A percentile compares a stretch with the other conserved stretches of the same genome.
Evolutionary conservation across 2,888 invertebrate genomes (phyloP).

Genomic region (Caprella mutica): DNA sequence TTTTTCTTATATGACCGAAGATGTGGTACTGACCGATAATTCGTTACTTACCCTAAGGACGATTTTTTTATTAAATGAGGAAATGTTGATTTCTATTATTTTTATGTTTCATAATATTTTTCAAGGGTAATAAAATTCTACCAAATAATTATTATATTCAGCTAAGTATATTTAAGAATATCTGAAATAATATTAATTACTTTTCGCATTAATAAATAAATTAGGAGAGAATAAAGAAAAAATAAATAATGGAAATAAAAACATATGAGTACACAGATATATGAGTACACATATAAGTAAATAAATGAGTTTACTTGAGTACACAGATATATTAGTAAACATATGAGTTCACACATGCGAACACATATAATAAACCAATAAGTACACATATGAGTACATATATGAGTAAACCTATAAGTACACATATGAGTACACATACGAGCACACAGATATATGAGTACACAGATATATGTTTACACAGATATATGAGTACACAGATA

Average conservation of each 20-base stretch:
- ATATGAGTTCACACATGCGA: conserved; percentile 3
- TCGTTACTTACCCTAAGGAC: neutral
- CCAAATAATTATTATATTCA: neutral
- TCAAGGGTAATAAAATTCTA: neutral
- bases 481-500: conserved; percentile 2
- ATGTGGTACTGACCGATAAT: too few relatives aligned
- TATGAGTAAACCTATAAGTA: neutral
- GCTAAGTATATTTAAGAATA: neutral
- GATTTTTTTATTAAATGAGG: neutral
- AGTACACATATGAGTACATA: neutral
- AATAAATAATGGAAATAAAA: neutral
- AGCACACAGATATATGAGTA: neutral
- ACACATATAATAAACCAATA: neutral
- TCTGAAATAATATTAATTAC: neutral
- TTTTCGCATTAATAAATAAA: neutral
- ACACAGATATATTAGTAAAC: neutral
- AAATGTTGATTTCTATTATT: neutral
- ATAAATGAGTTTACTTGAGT: neutral
- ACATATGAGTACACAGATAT: conserved; percentile 9
- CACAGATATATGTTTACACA: conserved; percentile 9
- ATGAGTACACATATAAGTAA: conserved; percentile 10
- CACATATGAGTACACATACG: neutral
- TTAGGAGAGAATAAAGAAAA: neutral
- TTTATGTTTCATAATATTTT: neutral
- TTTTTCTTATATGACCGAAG: too few relatives aligned